A percentile compares a stretch with the other conserved stretches of the same genome.
phyloP scores from a whole-genome alignment of 2,113 vertebrate genomes.

The Trogon surrucura region DNA sequence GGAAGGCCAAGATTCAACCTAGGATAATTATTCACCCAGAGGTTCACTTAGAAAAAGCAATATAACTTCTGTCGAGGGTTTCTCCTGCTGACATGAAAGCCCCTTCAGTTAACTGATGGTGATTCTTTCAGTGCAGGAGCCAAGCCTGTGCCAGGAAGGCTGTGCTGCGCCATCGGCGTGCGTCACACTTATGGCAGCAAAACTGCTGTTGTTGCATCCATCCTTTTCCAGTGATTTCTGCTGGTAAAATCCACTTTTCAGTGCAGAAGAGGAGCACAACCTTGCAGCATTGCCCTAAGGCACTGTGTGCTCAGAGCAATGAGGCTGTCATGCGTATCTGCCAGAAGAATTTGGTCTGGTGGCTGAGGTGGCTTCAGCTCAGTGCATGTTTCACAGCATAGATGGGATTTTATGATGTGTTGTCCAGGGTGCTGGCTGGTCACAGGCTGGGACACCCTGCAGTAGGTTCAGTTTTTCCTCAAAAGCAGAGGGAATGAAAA shows the following conservation, averaged over 20 bases:
- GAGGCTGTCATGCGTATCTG: background rate
- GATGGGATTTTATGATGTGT: background rate
- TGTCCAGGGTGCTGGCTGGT: background rate
- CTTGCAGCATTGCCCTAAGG: fast-evolving
- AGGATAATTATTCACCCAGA: background rate
- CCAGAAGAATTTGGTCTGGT: background rate
- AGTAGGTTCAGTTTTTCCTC: background rate
- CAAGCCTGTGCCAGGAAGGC: background rate
- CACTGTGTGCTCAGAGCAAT: background rate
- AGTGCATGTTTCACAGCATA: background rate
- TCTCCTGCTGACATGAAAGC: background rate
- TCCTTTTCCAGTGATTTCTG: background rate
- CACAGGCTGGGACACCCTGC: background rate
- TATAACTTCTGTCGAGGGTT: background rate
- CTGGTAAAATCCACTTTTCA: background rate
- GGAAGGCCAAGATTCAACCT: background rate
- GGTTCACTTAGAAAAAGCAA: background rate
- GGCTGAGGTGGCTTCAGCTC: background rate
- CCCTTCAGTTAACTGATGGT: background rate
- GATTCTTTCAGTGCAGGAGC: background rate
- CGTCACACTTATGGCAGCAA: fast-evolving
- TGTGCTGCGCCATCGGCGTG: fast-evolving
- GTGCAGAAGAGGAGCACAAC: background rate
- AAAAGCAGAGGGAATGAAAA: background rate
- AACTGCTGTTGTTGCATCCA: background rate